These are phyloP conservation scores for Danaus plexippus DNA, from an alignment of 1,140 invertebrate species.

Conservation along the genomic window DNA sequence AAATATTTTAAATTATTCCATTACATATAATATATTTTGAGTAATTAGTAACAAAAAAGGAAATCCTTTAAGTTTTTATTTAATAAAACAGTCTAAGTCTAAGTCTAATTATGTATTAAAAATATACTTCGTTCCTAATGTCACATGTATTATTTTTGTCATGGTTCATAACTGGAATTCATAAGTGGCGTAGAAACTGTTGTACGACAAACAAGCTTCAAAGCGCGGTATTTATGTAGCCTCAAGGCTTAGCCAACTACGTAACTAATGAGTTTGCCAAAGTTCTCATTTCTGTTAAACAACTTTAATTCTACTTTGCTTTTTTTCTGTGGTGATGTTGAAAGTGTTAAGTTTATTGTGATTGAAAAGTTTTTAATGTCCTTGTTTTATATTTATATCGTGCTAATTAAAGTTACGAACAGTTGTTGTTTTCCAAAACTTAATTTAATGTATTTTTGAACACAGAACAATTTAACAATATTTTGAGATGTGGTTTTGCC, in stretches of 20 bases:
- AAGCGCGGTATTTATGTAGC: slow-evolving; percentile 31
- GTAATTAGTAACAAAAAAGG: neutral
- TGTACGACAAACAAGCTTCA: slow-evolving; percentile 34
- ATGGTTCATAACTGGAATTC: slow-evolving; percentile 24
- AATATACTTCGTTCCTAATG: slow-evolving; percentile 7
- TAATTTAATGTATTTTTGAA: no score
- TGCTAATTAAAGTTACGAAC: no score
- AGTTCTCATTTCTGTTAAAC: slow-evolving; percentile 28
- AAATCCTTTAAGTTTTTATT: neutral
- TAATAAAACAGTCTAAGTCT: neutral
- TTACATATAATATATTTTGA: neutral
- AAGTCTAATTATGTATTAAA: slow-evolving; percentile 7
- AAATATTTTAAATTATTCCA: neutral
- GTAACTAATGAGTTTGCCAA: slow-evolving; percentile 36
- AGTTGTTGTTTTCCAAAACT: no score
- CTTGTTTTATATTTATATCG: no score
- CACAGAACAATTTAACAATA: no score
- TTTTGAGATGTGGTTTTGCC: no score
- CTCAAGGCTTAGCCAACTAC: slow-evolving; percentile 27
- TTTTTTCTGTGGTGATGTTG: slow-evolving; percentile 19
- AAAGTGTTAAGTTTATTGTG: slow-evolving; percentile 1
- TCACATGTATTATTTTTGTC: slow-evolving; percentile 10
- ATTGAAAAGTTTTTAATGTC: neutral
- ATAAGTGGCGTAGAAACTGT: slow-evolving; percentile 22
- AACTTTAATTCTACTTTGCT: slow-evolving; percentile 32